These are phyloP conservation scores for Catamblyrhynchus diadema DNA, from an alignment of 2,797 vertebrate genomes.

Conservation along the genomic window DNA sequence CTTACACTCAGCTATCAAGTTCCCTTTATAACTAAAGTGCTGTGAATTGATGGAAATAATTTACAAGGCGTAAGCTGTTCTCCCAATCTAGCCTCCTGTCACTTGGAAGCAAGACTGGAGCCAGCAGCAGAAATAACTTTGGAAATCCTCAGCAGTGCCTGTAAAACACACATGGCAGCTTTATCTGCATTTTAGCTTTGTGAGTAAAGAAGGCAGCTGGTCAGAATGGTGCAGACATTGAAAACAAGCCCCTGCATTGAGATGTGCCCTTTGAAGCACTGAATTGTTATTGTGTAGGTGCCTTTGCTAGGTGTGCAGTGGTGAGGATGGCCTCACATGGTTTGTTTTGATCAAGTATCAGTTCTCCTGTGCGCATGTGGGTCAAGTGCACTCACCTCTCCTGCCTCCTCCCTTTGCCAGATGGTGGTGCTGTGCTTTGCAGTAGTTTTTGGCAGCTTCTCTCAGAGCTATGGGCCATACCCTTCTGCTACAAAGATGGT, in stretches of 20 bases:
- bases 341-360: not conserved
- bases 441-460: slow-evolving; percentile 90
- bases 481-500: slow-evolving; percentile 84
- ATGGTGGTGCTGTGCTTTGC: slow-evolving; percentile 92
- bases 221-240: not conserved
- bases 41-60: not conserved
- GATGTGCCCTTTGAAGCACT: not conserved
- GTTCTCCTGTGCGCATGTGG: not conserved
- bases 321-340: not conserved
- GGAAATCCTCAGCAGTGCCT: not conserved
- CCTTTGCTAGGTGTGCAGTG: not conserved
- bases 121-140: not conserved
- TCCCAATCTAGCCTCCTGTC: not conserved
- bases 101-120: not conserved
- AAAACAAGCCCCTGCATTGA: not conserved
- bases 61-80: not conserved
- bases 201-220: not conserved
- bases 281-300: not conserved
- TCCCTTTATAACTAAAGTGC: not conserved
- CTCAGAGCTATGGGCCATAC: slow-evolving; percentile 83
- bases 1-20: not conserved
- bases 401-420: slow-evolving; percentile 64
- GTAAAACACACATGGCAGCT: not conserved
- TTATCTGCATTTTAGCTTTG: not conserved
- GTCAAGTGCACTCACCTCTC: not conserved